Base-by-base conservation (phyloP, 2,797 vertebrate genomes). In the Ctenosaura bakeri region DNA sequence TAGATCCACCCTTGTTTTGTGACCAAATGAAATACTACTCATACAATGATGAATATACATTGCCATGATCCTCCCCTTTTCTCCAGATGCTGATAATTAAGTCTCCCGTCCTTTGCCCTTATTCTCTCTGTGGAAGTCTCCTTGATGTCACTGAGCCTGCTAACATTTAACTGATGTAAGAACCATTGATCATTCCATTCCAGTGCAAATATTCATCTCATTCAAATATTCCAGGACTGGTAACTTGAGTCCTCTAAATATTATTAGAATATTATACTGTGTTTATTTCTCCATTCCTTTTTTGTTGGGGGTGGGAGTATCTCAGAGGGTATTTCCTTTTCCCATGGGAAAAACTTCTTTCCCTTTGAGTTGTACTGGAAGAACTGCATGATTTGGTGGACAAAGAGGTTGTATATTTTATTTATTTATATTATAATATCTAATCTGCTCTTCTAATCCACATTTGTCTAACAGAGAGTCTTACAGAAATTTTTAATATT, bases 1-100 rank as follows among this genome's bases (percentile, higher is more conserved):
- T 69, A 26, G 29, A 64, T 85, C 59, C 74, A 85, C 59, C 52
- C 38, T 66, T n/a, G 64, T 62, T 77, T 14, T 85, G 22, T 78
- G 16, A 22, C 13, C 26, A 20, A 22, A 66, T 69, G 32, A 89
- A 26, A 46, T 54, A 52, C 26, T 46, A 62, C 18, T 83, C 12
- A 76, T 50, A 22, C 50, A 59, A 78, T 66, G 46, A 35, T 89
- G n/a, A 89, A 89, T 56, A 66, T n/a, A 77, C n/a, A 52, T 69
- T 69, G 38, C 16, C 78, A 18, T 89, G 22, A 84, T 64, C 18
- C 6, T 32, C 24, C 56, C 46, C 73, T 89, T 89, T 85, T 32
- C 78, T 66, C 46, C 12, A 66, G 14, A 1, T 14, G 18, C 22
- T 52, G 32, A 52, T 64, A 66, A 54, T 84, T 66, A 54, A 18